phyloP scores from a whole-genome alignment of 2,797 vertebrate species.

The Prionace glauca region DNA sequence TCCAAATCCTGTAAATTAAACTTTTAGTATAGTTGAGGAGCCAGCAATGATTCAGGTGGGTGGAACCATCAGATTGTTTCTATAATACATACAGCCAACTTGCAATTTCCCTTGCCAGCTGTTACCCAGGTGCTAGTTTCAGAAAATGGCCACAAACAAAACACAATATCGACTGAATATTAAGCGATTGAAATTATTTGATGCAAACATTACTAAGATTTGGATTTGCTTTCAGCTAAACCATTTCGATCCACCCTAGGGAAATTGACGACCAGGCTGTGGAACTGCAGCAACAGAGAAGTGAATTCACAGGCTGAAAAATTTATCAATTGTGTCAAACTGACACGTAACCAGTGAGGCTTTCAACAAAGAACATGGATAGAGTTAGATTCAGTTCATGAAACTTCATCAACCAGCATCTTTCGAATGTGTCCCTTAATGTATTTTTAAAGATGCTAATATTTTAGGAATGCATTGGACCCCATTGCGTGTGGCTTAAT shows the following conservation, averaged over 20 bases:
- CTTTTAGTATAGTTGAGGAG: not conserved
- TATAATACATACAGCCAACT: not conserved
- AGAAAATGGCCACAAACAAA: not conserved
- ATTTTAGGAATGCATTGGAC: not conserved
- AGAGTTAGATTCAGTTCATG: not conserved
- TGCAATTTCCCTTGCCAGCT: not conserved
- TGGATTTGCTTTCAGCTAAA: not conserved
- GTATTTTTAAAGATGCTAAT: not conserved
- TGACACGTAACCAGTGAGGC: not conserved
- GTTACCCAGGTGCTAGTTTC: not conserved
- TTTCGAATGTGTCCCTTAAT: not conserved
- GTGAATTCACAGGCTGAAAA: not conserved
- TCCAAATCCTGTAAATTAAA: too few species aligned
- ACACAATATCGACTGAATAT: not conserved
- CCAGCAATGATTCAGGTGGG: not conserved
- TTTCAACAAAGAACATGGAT: not conserved
- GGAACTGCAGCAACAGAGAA: not conserved
- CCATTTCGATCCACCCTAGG: not conserved
- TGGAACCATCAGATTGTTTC: not conserved
- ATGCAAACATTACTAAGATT: not conserved
- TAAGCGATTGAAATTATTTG: not conserved
- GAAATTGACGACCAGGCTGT: not conserved
- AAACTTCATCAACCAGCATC: not conserved
- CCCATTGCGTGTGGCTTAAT: not conserved
- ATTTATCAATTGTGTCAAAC: not conserved